Conservation (phyloP, 2,888 invertebrate genomes). For the Leptinotarsa haldemani region DNA sequence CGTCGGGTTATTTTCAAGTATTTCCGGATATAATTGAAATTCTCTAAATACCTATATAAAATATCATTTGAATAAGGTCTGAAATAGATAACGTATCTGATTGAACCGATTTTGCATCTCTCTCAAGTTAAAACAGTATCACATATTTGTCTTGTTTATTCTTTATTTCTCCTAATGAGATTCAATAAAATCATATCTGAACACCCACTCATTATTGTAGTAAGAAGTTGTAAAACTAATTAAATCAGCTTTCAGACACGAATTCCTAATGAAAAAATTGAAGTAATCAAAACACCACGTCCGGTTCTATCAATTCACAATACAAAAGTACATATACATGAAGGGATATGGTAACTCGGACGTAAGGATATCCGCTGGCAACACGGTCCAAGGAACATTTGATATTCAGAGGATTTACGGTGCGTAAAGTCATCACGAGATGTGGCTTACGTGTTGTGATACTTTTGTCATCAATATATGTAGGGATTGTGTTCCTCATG, state of each 20-base stretch:
- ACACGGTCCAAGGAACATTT: constrained; percentile 64
- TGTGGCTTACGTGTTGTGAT: constrained; percentile 15
- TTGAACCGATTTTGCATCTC: too few species aligned
- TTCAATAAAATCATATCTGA: too few species aligned
- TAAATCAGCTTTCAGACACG: constrained; percentile 6
- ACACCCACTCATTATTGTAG: too few species aligned
- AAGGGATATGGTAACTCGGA: constrained; percentile 55
- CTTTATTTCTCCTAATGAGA: too few species aligned
- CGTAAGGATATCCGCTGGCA: constrained; percentile 66
- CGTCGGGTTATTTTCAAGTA: too few species aligned
- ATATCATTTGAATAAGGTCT: too few species aligned
- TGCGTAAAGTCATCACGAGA: constrained; percentile 51
- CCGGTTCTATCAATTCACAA: constrained; percentile 34
- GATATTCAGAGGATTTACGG: constrained; percentile 65
- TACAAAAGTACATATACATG: constrained; percentile 28
- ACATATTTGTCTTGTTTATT: too few species aligned
- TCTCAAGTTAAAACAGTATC: too few species aligned
- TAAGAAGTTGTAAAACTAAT: background rate
- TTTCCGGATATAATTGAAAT: too few species aligned
- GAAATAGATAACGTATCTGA: too few species aligned
- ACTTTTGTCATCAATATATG: constrained; percentile 5
- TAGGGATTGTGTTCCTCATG: background rate
- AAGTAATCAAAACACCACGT: constrained; percentile 36
- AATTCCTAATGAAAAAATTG: constrained; percentile 18
- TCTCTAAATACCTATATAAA: too few species aligned